A percentile compares a stretch with the other conserved stretches of the same genome.
Evolutionary conservation across 2,797 vertebrate genomes (phyloP).

Genomic region (Erpetoichthys calabaricus): DNA sequence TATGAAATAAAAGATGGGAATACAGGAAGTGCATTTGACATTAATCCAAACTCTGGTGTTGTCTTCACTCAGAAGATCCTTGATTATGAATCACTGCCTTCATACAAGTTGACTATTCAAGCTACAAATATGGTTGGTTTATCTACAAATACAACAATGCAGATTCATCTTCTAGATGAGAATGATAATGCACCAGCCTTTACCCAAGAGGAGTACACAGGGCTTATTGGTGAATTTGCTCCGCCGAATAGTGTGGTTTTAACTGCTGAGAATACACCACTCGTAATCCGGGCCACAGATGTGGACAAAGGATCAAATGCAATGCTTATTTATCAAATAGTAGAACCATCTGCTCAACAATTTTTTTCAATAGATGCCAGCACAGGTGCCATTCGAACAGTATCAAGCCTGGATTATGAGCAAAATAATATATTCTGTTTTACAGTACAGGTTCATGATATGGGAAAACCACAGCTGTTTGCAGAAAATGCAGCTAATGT

Average conservation of each 20-base stretch:
- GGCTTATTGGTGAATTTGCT: conserved; percentile 81
- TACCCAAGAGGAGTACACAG: conserved; percentile 63
- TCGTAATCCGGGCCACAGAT: conserved; percentile 81
- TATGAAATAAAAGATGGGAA: conserved; percentile 92
- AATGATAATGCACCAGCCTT: conserved; percentile 87
- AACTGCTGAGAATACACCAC: conserved; percentile 65
- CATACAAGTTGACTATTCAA: conserved; percentile 71
- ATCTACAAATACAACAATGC: conserved; percentile 65
- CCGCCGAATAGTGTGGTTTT: conserved; percentile 76
- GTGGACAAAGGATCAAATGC: conserved; percentile 76
- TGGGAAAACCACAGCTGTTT: conserved; percentile 71
- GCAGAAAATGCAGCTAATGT: conserved; percentile 81
- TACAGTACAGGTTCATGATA: conserved; percentile 89
- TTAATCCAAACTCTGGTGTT: conserved; percentile 90
- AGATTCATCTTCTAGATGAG: conserved; percentile 79
- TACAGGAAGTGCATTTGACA: conserved; percentile 58
- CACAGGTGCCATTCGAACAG: conserved; percentile 80
- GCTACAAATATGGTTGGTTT: conserved; percentile 91
- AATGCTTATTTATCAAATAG: conserved; percentile 87
- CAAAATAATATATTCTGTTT: conserved; percentile 71
- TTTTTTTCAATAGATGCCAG: conserved; percentile 90
- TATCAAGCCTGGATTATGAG: conserved; percentile 75
- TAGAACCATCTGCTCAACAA: conserved; percentile 76
- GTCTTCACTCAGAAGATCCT: conserved; percentile 67
- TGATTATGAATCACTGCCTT: conserved; percentile 71